Base-by-base conservation (phyloP, 2,797 vertebrate genomes). In the Knipowitschia caucasica region DNA sequence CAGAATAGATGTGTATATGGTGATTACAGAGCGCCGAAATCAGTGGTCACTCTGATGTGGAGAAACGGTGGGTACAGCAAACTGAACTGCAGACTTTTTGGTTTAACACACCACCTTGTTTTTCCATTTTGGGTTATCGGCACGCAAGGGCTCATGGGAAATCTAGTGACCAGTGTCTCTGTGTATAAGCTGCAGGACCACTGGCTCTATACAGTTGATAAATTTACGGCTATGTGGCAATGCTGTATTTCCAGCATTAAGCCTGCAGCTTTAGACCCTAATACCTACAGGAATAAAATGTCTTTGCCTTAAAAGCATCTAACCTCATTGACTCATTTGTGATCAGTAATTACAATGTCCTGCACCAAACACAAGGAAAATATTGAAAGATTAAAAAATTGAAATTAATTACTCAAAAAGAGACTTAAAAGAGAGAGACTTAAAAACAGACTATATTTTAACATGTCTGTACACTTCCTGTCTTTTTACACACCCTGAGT, bases 1-100 rank as follows among this genome's bases (percentile, higher is more conserved):
- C 50, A 71, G 89, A 91, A 92, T 92, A 92, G 87, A 58, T 69
- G 72, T 36, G 53, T 35, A 78, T 65, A 53, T 29, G 11, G 74
- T 89, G 90, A 92, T 92, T 91, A 91, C 85, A 90, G 88, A 85
- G 81, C 59, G 71, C 76, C 45, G 51, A 73, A 75, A 84, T 76
- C 77, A 71, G 84, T 80, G 87, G 86, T 82, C 70, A 59, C 81
- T 91, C 63, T 92, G 89, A 91, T 91, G 91, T 90, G 91, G 89
- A 83, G 63, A 51, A 70, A 61, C 74, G 69, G 76, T 74, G 73
- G 73, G 75, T 78, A 85, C 74, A 8, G 81, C 82, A 86, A 92
- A 76, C 67, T 43, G 64, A 83, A 71, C 71, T 87, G 81, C 91
- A 91, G 88, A 89, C 83, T 85, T 83, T 78, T 75, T 80, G 79